Evolutionary conservation across 64 coral and sea anemone genomes (phyloP).

Genomic region (Catalaphyllia jardinei): DNA sequence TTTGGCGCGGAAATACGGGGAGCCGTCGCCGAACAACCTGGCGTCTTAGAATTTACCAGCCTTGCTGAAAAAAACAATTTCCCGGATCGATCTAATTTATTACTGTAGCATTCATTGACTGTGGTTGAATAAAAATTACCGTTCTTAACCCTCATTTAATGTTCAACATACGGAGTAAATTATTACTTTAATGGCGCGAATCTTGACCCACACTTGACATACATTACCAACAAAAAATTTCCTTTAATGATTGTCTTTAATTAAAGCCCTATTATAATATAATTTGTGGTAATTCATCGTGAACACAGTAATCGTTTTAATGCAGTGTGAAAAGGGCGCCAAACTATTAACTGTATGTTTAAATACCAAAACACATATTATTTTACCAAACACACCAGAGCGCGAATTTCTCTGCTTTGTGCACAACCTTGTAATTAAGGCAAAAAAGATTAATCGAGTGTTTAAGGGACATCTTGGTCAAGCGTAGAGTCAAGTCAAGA

Average conservation of each 20-base stretch:
- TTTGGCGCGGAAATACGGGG: too few relatives aligned
- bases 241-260: not conserved
- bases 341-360: conserved; percentile 34
- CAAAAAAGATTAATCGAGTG: not conserved
- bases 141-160: not conserved
- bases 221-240: not conserved
- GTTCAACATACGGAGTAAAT: not conserved
- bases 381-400: not conserved
- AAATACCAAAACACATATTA: not conserved
- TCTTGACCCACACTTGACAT: not conserved
- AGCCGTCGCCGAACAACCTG: too few relatives aligned
- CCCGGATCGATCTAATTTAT: too few relatives aligned
- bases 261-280: not conserved
- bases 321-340: conserved; percentile 5
- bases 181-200: conserved; percentile 11
- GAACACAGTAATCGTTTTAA: conserved; percentile 26
- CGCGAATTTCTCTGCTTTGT: not conserved
- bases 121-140: too few relatives aligned
- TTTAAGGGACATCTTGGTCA: not conserved
- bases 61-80: too few relatives aligned
- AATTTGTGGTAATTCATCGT: not conserved
- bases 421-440: not conserved
- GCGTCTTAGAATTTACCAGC: too few relatives aligned
- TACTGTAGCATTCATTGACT: too few relatives aligned
- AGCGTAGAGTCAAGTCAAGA: not conserved